These are phyloP conservation scores for Drosophila paramelanica DNA, from an alignment of 2,888 invertebrate species.

Conservation along the genomic window DNA sequence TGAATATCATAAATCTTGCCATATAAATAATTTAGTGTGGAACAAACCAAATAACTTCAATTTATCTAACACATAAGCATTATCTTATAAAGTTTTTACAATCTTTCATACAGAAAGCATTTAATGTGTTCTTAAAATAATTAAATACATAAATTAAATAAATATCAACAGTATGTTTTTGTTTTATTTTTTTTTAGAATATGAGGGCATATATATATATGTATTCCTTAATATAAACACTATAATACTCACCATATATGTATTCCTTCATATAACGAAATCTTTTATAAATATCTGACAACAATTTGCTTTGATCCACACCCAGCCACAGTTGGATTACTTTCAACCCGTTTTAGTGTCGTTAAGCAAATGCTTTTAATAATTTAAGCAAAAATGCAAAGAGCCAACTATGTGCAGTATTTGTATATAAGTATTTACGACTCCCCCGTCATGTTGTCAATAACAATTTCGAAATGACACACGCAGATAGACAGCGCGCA, in stretches of 20 bases:
- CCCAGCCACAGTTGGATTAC: constrained; percentile 31
- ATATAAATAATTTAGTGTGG: neutral
- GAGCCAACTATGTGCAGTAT: constrained; percentile 48
- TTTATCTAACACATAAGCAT: neutral
- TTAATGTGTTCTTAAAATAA: too few relatives aligned
- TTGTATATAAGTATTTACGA: constrained; percentile 66
- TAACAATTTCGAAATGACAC: constrained; percentile 74
- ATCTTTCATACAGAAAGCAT: too few relatives aligned
- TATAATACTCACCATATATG: too few relatives aligned
- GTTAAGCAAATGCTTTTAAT: constrained; percentile 72
- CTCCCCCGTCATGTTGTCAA: constrained; percentile 70
- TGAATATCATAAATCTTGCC: neutral
- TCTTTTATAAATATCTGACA: constrained; percentile 1
- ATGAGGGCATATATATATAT: too few relatives aligned
- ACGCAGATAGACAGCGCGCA: constrained; percentile 21
- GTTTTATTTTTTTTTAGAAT: too few relatives aligned
- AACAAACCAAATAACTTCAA: neutral
- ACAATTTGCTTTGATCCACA: constrained; percentile 15
- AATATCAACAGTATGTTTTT: too few relatives aligned
- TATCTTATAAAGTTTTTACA: too few relatives aligned
- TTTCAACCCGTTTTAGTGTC: constrained; percentile 42
- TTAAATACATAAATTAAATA: too few relatives aligned
- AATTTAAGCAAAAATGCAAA: constrained; percentile 65
- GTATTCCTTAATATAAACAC: neutral
- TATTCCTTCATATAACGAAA: neutral